phyloP scores from a whole-genome alignment of 2,113 vertebrate species.

The Phalacrocorax brasilianus region DNA sequence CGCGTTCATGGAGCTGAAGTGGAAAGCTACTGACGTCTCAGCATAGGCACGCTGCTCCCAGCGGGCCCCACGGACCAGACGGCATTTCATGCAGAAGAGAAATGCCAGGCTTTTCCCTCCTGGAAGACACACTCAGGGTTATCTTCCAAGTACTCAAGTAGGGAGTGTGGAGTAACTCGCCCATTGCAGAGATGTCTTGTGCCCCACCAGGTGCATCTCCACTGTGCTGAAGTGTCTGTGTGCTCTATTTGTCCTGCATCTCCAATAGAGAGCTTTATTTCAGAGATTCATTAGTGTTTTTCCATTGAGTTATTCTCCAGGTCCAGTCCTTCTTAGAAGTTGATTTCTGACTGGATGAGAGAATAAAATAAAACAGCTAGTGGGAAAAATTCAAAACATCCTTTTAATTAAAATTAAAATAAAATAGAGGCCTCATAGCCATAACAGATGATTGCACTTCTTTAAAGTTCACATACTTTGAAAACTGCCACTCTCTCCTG shows the following conservation, averaged over 20 bases:
- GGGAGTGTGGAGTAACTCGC: background rate
- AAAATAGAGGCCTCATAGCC: background rate
- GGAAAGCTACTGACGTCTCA: slow-evolving; percentile 5
- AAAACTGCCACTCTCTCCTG: background rate
- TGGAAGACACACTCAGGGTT: background rate
- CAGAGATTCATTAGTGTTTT: background rate
- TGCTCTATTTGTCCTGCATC: background rate
- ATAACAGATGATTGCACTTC: background rate
- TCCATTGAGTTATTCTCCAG: background rate
- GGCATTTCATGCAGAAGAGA: background rate
- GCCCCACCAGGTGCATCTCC: rapidly evolving
- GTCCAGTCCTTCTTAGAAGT: background rate
- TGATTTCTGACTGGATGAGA: background rate
- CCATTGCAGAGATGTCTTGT: background rate
- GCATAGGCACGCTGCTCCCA: background rate
- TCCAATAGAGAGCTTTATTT: background rate
- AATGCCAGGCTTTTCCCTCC: background rate
- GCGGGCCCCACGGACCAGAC: background rate
- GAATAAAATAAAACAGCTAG: background rate
- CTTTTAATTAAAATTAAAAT: slow-evolving; percentile 35
- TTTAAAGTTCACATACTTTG: background rate
- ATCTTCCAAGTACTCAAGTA: background rate
- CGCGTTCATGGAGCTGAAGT: background rate
- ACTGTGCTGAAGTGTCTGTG: background rate
- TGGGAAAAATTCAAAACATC: slow-evolving; percentile 30